Evolutionary conservation across 2,888 invertebrate species (phyloP).

Genomic region (Pterobdella sp.): DNA sequence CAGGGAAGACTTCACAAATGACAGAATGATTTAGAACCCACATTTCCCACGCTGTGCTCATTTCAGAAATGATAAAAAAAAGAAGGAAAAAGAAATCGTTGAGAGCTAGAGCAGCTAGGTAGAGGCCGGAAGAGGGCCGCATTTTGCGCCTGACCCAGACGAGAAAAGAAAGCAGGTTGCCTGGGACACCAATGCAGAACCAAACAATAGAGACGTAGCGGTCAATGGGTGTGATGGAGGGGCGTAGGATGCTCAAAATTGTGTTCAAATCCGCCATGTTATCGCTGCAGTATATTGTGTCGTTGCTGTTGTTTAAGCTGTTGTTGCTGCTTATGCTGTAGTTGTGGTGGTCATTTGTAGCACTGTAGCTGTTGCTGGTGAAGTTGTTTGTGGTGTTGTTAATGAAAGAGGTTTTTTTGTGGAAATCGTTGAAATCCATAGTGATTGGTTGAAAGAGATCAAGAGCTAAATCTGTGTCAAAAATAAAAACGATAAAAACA

Average conservation of each 20-base stretch:
- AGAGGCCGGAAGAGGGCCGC: conserved; percentile 50
- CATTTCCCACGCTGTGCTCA: conserved; percentile 44
- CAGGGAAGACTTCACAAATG: conserved; percentile 46
- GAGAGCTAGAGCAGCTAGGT: conserved; percentile 48
- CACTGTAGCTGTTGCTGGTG: not conserved
- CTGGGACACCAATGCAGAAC: conserved; percentile 49
- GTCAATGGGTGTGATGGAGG: conserved; percentile 38
- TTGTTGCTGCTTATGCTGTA: not conserved
- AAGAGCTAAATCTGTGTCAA: too few species aligned
- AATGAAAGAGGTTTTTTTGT: not conserved
- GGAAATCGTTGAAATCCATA: not conserved
- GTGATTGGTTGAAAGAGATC: too few species aligned
- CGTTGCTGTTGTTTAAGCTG: not conserved
- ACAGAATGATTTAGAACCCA: conserved; percentile 41
- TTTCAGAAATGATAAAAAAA: conserved; percentile 45
- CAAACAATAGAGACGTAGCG: conserved; percentile 45
- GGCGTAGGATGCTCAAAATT: conserved; percentile 32
- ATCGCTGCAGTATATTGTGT: conserved; percentile 10
- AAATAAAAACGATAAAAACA: too few species aligned
- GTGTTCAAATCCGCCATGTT: conserved; percentile 14
- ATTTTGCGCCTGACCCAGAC: conserved; percentile 49
- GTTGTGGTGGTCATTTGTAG: not conserved
- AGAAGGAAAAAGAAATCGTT: conserved; percentile 47
- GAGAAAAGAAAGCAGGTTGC: conserved; percentile 48
- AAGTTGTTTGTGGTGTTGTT: not conserved